Percentiles rank a stretch among this genome's conserved stretches.
Evolutionary conservation across 1,140 invertebrate species (phyloP).

Genomic region (Zaprionus inermis): DNA sequence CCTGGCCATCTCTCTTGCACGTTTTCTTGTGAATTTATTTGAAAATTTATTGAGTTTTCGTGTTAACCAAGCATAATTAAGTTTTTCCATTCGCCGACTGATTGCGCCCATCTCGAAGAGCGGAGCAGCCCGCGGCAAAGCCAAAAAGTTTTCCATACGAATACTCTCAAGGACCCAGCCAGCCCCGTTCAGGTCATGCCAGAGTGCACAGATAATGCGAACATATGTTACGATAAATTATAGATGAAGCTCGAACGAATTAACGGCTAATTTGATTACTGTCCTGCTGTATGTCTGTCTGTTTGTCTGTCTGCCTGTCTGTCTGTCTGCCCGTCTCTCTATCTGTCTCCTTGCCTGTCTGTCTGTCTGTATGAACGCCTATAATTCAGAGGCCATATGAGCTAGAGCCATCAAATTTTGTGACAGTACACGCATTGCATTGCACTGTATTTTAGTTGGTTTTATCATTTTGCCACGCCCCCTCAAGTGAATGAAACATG

Average conservation of each 20-base stretch:
- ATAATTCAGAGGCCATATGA: too few relatives aligned
- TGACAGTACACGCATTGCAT: too few relatives aligned
- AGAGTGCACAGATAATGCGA: constrained; percentile 5
- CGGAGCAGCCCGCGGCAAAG: constrained; percentile 24
- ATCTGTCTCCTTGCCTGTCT: too few relatives aligned
- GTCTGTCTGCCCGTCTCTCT: too few relatives aligned
- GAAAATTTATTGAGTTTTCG: constrained; percentile 84
- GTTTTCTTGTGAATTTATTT: constrained; percentile 74
- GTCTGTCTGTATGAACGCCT: too few relatives aligned
- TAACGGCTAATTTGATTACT: neutral
- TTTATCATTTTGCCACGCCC: too few relatives aligned
- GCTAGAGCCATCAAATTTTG: too few relatives aligned
- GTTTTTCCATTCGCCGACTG: constrained; percentile 59
- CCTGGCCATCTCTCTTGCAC: constrained; percentile 7
- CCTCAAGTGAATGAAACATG: too few relatives aligned
- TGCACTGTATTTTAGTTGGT: too few relatives aligned
- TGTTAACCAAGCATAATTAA: constrained; percentile 84
- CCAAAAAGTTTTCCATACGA: constrained; percentile 35
- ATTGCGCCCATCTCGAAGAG: constrained; percentile 12
- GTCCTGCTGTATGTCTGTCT: too few relatives aligned
- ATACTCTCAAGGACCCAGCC: constrained; percentile 14
- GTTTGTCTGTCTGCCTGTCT: too few relatives aligned
- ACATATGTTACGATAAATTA: constrained; percentile 6
- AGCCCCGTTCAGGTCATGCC: neutral
- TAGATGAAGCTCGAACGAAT: constrained; percentile 7